phyloP scores from a whole-genome alignment of 2,113 vertebrate genomes.

The Cygnus atratus region DNA sequence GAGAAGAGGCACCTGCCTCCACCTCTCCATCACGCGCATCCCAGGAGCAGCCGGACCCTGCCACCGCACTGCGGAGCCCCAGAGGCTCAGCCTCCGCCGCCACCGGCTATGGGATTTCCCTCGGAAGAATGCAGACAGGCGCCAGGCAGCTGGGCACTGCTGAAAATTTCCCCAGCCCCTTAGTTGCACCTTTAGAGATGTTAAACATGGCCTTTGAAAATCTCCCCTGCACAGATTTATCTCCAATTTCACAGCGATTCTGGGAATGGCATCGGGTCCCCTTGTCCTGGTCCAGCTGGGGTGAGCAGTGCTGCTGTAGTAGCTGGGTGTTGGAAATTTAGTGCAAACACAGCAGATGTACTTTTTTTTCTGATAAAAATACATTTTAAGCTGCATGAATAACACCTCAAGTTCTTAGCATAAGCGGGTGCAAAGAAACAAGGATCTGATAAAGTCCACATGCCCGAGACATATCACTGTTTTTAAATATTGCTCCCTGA shows the following conservation, averaged over 20 bases:
- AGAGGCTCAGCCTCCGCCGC: background rate
- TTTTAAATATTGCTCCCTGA: background rate
- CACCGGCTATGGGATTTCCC: background rate
- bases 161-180: background rate
- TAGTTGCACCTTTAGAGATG: constrained; percentile 44
- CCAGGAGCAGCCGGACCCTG: background rate
- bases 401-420: background rate
- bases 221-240: background rate
- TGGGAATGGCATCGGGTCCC: background rate
- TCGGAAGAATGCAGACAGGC: constrained; percentile 61
- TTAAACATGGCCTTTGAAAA: constrained; percentile 48
- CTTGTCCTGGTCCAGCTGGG: background rate
- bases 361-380: background rate
- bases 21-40: background rate
- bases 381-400: background rate
- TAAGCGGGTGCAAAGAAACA: background rate
- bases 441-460: background rate
- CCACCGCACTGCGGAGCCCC: background rate
- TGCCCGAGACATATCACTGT: background rate
- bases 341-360: background rate
- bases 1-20: background rate
- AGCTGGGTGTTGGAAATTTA: background rate
- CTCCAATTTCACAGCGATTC: constrained; percentile 34
- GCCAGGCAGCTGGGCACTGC: constrained; percentile 51
- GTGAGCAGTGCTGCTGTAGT: fast-evolving